Evolutionary conservation across 2,797 vertebrate species (phyloP).

Genomic region (Centropyge bicolor): DNA sequence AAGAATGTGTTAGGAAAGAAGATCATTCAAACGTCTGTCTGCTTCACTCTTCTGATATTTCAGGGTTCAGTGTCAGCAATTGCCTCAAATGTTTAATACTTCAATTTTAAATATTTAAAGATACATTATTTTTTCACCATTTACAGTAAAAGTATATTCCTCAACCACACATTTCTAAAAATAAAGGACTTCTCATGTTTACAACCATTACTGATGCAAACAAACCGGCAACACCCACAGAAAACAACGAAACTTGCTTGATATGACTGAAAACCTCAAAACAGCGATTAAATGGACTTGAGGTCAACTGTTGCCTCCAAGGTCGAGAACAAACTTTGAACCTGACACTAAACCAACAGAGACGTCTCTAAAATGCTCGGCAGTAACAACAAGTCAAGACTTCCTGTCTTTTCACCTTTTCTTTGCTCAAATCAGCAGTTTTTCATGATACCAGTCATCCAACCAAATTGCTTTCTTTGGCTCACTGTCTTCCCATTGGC

Average conservation of each 20-base stretch:
- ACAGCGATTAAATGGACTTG: background rate
- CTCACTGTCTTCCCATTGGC: conserved; percentile 16
- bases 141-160: too few species aligned
- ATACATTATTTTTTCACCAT: too few species aligned
- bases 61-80: too few species aligned
- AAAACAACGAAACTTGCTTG: background rate
- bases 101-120: too few species aligned
- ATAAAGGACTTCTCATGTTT: too few species aligned
- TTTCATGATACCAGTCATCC: background rate
- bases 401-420: background rate
- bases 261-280: background rate
- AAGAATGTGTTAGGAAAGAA: too few species aligned
- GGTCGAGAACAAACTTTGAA: background rate
- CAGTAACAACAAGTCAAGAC: background rate
- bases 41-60: too few species aligned
- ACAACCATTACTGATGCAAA: background rate
- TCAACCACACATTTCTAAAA: too few species aligned
- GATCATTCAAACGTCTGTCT: too few species aligned
- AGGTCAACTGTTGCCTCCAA: background rate
- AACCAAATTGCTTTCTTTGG: background rate
- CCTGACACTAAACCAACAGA: background rate
- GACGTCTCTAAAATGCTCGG: too few species aligned
- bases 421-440: background rate
- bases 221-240: background rate
- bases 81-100: too few species aligned